A percentile compares a stretch with the other conserved stretches of the same genome.
These are phyloP conservation scores for Paramuricea clavata DNA, from an alignment of 92 coral and sea anemone species.

Conservation along the genomic window DNA sequence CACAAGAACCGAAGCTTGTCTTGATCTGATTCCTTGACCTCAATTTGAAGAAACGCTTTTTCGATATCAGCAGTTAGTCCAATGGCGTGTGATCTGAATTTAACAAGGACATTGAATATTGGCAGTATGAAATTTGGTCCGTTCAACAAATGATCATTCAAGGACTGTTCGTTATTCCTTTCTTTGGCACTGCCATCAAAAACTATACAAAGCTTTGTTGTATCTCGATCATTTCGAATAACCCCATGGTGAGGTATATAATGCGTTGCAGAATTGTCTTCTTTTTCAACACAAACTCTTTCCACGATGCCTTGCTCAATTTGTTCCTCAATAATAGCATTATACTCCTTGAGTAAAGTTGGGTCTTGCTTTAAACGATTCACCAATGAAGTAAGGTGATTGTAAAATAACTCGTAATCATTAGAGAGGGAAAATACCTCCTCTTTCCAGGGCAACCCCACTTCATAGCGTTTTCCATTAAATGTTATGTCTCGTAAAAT, in stretches of 20 bases:
- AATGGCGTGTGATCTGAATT: slow-evolving; percentile 4
- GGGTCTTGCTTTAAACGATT: neutral
- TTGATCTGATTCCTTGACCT: neutral
- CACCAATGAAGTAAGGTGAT: neutral
- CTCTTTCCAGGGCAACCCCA: slow-evolving; percentile 17
- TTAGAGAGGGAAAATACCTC: neutral
- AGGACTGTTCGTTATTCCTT: neutral
- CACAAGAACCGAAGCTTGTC: slow-evolving; percentile 2
- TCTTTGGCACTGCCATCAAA: slow-evolving; percentile 15
- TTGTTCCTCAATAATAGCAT: slow-evolving; percentile 8
- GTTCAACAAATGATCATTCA: slow-evolving; percentile 6
- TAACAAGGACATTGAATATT: slow-evolving; percentile 6
- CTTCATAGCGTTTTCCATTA: slow-evolving; percentile 15
- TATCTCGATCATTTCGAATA: slow-evolving; percentile 2
- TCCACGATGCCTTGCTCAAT: slow-evolving; percentile 5
- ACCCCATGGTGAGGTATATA: slow-evolving; percentile 6
- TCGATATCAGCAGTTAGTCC: slow-evolving; percentile 22
- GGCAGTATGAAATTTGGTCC: slow-evolving; percentile 17
- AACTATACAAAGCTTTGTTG: slow-evolving; percentile 4
- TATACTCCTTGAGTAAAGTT: neutral
- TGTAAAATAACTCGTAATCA: neutral
- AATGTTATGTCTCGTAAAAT: slow-evolving; percentile 16
- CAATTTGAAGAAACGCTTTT: slow-evolving; percentile 25
- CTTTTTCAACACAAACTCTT: neutral
- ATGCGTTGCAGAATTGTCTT: neutral